Base-by-base conservation (phyloP, 2,888 invertebrate genomes). In the Agonopterix arenella region DNA sequence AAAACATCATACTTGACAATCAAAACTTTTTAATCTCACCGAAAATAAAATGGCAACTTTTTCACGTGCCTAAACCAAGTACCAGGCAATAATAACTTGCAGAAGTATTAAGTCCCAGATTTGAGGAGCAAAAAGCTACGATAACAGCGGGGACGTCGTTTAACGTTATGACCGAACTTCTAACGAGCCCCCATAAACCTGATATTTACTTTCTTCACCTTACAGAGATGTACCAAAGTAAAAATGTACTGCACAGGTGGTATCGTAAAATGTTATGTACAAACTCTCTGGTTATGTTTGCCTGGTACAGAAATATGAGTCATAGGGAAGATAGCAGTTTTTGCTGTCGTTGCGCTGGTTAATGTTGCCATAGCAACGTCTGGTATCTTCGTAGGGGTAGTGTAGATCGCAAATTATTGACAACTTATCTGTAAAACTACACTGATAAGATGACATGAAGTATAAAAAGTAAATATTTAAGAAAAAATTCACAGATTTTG, bases 151-250 rank as follows among this genome's bases (percentile, higher is more conserved):
- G 57, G 64, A 63, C 73, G 75, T 79, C 84, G 76, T 83, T 84
- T 77, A 76, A 70, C 64, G 70, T 86, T 84, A 85, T 73, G 74
- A 72, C 68, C 76, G 47, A 85, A 86, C 75, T 86, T 85, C 73
- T 84, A 84, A 88, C 83, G 85, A 85, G 80, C 62, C 67, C 74
- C 70, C 80, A 76, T 88, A 85, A 86, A 86, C 72, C 78, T 71
- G 67, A 71, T 81, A 82, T 84, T 83, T 84, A 83, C 84, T 80
- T 70, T 73, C 74, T 72, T 73, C 69, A 68, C 71, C 72, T 73
- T 57, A 47, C 49, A 57, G 61, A 58, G 49, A 52, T 46, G 58
- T 59, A 57, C 62, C 51, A 59, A 72, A 67, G 74, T 72, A 75
- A 73, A 74, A 76, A 73, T 69, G 65, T 70, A 49, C 50, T 51